phyloP scores from a whole-genome alignment of 1,140 invertebrate species.

The Antheraea pernyi region DNA sequence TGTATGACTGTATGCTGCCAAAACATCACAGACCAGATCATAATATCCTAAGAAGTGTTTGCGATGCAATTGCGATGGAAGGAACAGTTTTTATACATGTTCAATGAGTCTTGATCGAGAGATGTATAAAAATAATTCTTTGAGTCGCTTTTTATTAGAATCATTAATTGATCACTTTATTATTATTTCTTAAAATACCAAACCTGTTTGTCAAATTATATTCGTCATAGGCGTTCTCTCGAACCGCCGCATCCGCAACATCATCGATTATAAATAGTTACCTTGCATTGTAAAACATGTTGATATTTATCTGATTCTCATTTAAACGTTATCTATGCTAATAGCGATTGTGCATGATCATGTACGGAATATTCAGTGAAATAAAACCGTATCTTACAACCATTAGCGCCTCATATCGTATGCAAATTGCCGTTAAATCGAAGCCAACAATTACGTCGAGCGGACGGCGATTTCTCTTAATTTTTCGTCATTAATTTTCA shows the following conservation, averaged over 20 bases:
- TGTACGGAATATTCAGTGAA: slow-evolving; percentile 53
- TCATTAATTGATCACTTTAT: too few relatives aligned
- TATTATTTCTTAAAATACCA: too few relatives aligned
- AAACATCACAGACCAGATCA: too few relatives aligned
- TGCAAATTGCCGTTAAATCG: slow-evolving; percentile 59
- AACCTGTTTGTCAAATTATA: background rate
- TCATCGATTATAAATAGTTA: background rate
- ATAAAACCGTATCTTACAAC: slow-evolving; percentile 56
- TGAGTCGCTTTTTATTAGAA: too few relatives aligned
- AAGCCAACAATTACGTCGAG: slow-evolving; percentile 52
- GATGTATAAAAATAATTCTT: too few relatives aligned
- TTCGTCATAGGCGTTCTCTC: background rate
- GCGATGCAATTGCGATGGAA: too few relatives aligned
- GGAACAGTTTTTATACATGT: too few relatives aligned
- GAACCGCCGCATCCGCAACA: background rate
- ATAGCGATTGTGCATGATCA: slow-evolving; percentile 46
- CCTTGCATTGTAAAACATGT: slow-evolving; percentile 24
- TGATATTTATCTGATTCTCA: slow-evolving; percentile 38
- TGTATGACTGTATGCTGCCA: too few relatives aligned
- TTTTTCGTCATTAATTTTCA: slow-evolving; percentile 48
- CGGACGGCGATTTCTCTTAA: slow-evolving; percentile 48
- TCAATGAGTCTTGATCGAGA: too few relatives aligned
- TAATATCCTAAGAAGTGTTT: too few relatives aligned
- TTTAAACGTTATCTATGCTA: slow-evolving; percentile 59
- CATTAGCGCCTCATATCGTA: slow-evolving; percentile 70